Base-by-base conservation (phyloP, 2,113 vertebrate species). In the Theristicus caerulescens region DNA sequence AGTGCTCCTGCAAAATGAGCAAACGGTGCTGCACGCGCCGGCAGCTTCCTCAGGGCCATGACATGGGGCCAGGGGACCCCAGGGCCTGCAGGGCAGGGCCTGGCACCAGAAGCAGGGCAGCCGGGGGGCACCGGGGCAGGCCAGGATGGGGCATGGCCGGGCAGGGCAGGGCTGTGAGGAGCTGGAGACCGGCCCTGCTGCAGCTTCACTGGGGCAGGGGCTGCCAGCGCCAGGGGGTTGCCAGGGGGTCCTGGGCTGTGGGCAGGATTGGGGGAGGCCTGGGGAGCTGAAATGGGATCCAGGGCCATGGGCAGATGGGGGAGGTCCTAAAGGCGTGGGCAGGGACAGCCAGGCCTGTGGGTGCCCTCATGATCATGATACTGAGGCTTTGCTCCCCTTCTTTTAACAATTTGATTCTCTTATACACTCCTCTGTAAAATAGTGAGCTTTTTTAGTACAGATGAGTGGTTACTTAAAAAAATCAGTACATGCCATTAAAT, bases 21-120 rank as follows among this genome's bases (percentile, higher is more conserved):
- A 42, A 42, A 42, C 40, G 2, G 32, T 26, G 10, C 38, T 77
- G 16, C 11, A 10, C 0, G 0, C 0, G 4, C 19, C 13, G 3
- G 10, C 0, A 0, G 13, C 54, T 89, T 16, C 7, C 29, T 84
- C 29, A 22, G 34, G 31, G 44, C 47, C 25, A 7, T 7, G 24
- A 67, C 14, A n/a, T 36, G 11, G 3, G 17, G 10, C 5, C 26
- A 25, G 10, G 11, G 6, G 2, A 3, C 47, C 8, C 26, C 40
- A 40, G 9, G 14, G 11, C 16, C 3, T 2, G 6, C 46, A 70
- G 19, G 13, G 13, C 29, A 47, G 9, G 59, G 6, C 44, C 32
- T 26, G 14, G 11, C 7, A 10, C 3, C 18, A 66, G 61, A 6
- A 74, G 36, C 11, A 31, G 36, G 47, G 9, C 34, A 73, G 13